Percentiles rank a stretch among this genome's conserved stretches.
phyloP scores from a whole-genome alignment of 2,113 vertebrate genomes.

The Rana temporaria region DNA sequence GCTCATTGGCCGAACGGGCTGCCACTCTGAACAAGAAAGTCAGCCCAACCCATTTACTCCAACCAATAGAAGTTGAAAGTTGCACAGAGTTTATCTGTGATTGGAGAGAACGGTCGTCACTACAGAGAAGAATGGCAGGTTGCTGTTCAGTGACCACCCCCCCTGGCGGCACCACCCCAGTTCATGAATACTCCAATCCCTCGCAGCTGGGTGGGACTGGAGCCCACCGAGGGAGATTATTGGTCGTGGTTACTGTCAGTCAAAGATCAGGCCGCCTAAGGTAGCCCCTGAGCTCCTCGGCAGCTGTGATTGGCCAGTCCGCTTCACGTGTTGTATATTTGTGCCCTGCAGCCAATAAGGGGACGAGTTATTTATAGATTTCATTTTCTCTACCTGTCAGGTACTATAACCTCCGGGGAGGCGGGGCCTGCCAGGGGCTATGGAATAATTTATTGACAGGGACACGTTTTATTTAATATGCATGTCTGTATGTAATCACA shows the following conservation, averaged over 20 bases:
- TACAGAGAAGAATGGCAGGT: constrained; percentile 2
- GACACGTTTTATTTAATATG: too few relatives aligned
- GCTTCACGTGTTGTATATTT: constrained; percentile 2
- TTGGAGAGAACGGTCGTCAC: constrained; percentile 4
- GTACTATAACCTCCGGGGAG: constrained; percentile 5
- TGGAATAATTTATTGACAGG: not conserved
- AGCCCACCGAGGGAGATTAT: not conserved
- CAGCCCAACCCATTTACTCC: not conserved
- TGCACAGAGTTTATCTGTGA: not conserved
- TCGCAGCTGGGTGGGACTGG: not conserved
- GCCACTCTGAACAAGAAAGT: not conserved
- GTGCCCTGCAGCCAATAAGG: constrained; percentile 23
- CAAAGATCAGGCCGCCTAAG: not conserved
- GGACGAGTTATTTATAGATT: constrained; percentile 49
- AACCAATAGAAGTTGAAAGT: not conserved
- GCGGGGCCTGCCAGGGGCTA: not conserved
- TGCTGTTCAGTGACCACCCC: too few relatives aligned
- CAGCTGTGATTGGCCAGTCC: not conserved
- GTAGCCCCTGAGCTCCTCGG: not conserved
- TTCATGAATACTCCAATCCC: not conserved
- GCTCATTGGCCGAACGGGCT: constrained; percentile 28
- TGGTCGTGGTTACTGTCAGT: not conserved
- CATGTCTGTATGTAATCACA: too few relatives aligned
- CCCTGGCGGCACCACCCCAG: not conserved
- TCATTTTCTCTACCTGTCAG: constrained; percentile 3